Evolutionary conservation across 2,797 vertebrate species (phyloP), one percentile per base, ranked within the genome.

Genomic region (Sebastes paucispinis): DNA sequence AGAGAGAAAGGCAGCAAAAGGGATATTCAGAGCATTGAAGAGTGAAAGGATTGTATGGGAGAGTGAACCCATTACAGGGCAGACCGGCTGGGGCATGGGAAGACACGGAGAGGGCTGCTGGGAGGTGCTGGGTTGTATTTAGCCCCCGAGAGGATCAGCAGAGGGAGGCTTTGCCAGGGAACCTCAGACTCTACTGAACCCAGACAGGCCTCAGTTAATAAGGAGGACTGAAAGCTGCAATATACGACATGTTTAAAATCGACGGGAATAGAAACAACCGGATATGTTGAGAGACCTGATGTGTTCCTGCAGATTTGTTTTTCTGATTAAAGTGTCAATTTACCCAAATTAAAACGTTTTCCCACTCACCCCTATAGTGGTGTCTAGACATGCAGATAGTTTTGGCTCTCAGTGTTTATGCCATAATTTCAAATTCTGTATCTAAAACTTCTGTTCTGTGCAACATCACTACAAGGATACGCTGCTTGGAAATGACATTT

Each of bases 1-100:
- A 80, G 36, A 87, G 79, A 90, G 78, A 92, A 91, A 89, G 78
- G 83, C 81, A 85, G 85, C 75, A 87, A 92, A 93, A 88, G 88
- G 88, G 85, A 92, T 90, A 93, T 88, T 95, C 95, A 96, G 95
- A 88, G 88, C 94, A 95, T 83, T 91, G 92, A 96, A 87, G 82
- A 90, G 90, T 90, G 84, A 93, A 93, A 91, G 87, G 87, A 90
- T 88, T 93, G 91, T 87, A 92, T 93, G 92, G 92, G 91, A 94
- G 93, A 92, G 84, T 92, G 92, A 93, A 90, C 89, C 91, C 85
- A 93, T 93, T 92, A 90, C 84, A 80, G 88, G 77, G 69, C 86
- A 88, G 85, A 85, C 86, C 22, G 85, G 85, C 85, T 64, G 82
- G 91, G 93, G 91, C 92, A 91, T 93, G 92, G 92, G 91, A 91